Evolutionary conservation across 2,113 vertebrate species (phyloP), one percentile per base, ranked within the genome.

Genomic region (Plecturocebus donacophilus): DNA sequence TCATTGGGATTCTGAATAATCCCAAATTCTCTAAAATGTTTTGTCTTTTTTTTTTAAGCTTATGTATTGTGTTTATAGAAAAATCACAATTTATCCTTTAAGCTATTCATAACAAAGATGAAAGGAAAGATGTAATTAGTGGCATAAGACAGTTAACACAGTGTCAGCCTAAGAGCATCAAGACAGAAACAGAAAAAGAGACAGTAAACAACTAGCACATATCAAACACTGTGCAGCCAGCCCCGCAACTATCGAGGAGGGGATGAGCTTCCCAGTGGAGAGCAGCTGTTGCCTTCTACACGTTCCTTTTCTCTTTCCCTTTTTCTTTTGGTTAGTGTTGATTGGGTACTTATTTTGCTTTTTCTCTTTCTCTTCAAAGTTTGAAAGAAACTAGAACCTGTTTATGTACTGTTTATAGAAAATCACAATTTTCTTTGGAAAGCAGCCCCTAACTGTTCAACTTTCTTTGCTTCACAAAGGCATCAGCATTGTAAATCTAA

Each of bases 111-210:
- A 91, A 93, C 49, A 92, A 94, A 95, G 17, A 85, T 82, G 32
- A 97, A 97, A 97, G 80, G 49, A 91, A 97, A 94, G 77, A 42
- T 92, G 4, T 70, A 91, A 97, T 85, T 35, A 90, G 42, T 79
- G 52, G n/a, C 49, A 56, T 81, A 71, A 92, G 49, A 58, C 38
- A 83, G 54, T 91, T 45, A 92, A 68, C 30, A n/a, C 49, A 92
- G 20, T 85, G 45, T 94, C 86, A 93, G 25, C 30, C 42, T 61
- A 93, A 64, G 8, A 89, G 35, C 21, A 87, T 3, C 0, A 4
- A 94, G 71, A 14, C 52, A 97, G 83, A 87, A 68, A 90, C 4
- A 52, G 87, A 84, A 58, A 92, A 30, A 47, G 75, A 61, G 32
- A 70, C 66, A 90, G 66, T 56, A 83, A 94, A 90, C 85, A 83